A percentile compares a stretch with the other conserved stretches of the same genome.
Evolutionary conservation across 2,888 invertebrate species (phyloP).

Genomic region (Tolmerus cingulatus): DNA sequence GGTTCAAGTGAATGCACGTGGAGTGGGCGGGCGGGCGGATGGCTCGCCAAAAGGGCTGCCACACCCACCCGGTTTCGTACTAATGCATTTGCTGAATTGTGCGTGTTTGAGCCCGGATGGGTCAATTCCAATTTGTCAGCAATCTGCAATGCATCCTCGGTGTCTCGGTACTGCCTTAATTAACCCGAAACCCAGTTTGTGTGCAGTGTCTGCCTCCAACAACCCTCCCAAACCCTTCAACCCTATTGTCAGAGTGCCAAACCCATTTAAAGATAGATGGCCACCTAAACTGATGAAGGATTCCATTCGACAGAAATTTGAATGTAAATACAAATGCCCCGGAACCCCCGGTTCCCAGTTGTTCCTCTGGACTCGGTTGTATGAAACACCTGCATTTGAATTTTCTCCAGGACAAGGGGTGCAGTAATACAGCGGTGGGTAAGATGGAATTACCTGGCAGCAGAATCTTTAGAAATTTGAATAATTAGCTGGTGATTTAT

Average conservation of each 20-base stretch:
- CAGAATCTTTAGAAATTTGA: not conserved
- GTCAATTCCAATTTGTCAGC: slow-evolving; percentile 14
- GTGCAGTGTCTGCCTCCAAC: not conserved
- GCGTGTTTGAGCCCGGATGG: not conserved
- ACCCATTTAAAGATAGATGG: not conserved
- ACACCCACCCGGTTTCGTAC: not conserved
- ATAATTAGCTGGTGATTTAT: not conserved
- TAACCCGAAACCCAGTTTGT: not conserved
- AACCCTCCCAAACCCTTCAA: not conserved
- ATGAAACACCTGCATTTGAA: not conserved
- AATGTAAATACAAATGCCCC: not conserved
- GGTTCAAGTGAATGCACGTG: not conserved
- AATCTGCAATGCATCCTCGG: slow-evolving; percentile 9
- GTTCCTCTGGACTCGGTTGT: not conserved
- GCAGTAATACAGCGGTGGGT: not conserved
- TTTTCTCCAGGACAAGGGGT: not conserved
- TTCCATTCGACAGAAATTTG: not conserved
- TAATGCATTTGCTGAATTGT: not conserved
- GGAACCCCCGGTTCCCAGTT: not conserved
- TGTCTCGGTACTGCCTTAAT: slow-evolving; percentile 3
- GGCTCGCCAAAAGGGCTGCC: not conserved
- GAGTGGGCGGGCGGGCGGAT: not conserved
- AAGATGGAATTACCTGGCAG: not conserved
- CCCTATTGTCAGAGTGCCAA: not conserved
- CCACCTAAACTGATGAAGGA: not conserved